These are phyloP conservation scores for Tauraco hartlaubi DNA, from an alignment of 2,797 vertebrate genomes.

Conservation along the genomic window DNA sequence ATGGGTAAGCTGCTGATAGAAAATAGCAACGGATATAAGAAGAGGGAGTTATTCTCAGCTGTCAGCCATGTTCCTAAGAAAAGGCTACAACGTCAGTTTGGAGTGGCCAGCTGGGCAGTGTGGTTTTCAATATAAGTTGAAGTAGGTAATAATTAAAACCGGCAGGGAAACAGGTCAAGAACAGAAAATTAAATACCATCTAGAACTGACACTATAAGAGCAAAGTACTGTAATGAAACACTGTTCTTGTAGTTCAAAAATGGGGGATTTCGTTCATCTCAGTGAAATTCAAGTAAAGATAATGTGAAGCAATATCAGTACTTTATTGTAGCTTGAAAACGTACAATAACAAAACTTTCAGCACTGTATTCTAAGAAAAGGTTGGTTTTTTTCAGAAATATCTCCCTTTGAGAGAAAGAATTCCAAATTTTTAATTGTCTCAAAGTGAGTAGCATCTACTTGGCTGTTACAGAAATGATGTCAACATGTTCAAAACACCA, in stretches of 20 bases:
- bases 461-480: not conserved
- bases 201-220: not conserved
- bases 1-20: not conserved
- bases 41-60: not conserved
- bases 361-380: not conserved
- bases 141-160: not conserved
- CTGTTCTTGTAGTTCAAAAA: not conserved
- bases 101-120: not conserved
- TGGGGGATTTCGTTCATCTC: not conserved
- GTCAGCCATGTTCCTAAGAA: not conserved
- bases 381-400: not conserved
- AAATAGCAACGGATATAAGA: not conserved
- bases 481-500: not conserved
- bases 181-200: not conserved
- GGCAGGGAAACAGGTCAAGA: not conserved
- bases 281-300: not conserved
- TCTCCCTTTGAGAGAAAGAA: not conserved
- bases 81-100: accelerated
- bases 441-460: not conserved
- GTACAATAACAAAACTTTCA: not conserved
- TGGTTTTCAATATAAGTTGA: not conserved
- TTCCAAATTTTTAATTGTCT: not conserved
- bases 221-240: not conserved
- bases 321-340: slow-evolving; percentile 54
- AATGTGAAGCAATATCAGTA: not conserved